phyloP scores from a whole-genome alignment of 2,113 vertebrate species.

The Eclectus roratus region DNA sequence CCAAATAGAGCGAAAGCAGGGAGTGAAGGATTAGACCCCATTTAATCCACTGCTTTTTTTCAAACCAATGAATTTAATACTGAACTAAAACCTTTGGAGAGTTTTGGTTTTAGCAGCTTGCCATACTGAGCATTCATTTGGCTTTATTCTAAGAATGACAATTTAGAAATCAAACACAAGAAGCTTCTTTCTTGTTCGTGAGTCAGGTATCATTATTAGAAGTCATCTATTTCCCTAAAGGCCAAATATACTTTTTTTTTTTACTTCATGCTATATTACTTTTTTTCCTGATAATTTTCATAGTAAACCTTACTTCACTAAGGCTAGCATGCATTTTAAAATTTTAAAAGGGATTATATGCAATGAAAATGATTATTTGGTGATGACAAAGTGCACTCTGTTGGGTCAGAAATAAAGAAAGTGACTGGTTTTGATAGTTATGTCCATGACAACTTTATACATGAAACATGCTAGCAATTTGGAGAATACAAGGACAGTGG shows the following conservation, averaged over 20 bases:
- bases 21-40: conserved; percentile 14
- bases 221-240: background rate
- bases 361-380: conserved; percentile 56
- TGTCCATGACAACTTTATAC: conserved; percentile 48
- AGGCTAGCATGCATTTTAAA: conserved; percentile 47
- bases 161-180: background rate
- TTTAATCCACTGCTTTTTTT: conserved; percentile 13
- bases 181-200: background rate
- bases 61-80: conserved; percentile 8
- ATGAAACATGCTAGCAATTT: conserved; percentile 46
- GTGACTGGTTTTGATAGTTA: conserved; percentile 43
- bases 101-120: conserved; percentile 18
- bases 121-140: background rate
- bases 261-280: background rate
- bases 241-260: background rate
- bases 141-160: background rate
- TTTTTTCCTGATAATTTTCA: conserved; percentile 1
- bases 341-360: conserved; percentile 30
- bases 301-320: conserved; percentile 24
- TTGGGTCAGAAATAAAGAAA: conserved; percentile 58
- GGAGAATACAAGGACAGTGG: conserved; percentile 14
- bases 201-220: background rate
- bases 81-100: background rate
- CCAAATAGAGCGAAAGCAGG: background rate
- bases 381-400: conserved; percentile 11